Evolutionary conservation across 2,797 vertebrate species (phyloP), one percentile per base, ranked within the genome.

Genomic region (Acridotheres tristis): DNA sequence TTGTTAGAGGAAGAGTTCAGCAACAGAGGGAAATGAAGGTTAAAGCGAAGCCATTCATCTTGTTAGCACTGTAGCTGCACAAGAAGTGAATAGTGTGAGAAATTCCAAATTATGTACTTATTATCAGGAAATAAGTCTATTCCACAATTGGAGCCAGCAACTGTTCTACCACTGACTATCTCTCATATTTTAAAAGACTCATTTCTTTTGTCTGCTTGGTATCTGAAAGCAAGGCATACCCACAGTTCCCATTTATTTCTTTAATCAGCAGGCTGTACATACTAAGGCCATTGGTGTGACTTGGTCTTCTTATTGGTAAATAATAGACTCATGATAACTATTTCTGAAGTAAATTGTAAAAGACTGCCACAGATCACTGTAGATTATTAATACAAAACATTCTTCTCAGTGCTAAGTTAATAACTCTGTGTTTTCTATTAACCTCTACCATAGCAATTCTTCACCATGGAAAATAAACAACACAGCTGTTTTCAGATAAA

Each of bases 301-400:
- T 76, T 9, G 0, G 38, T 77, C 40, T 74, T 85, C 67, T 85
- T 59, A 76, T 12, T 10, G 1, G 25, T 48, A 75, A 79, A 90
- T 79, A 79, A 48, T 27, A 81, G 73, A 76, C 11, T 58, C 16
- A 21, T 9, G 23, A 34, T 34, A 76, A 81, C 69, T 72, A 38
- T 72, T 85, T 83, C 76, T 69, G 54, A 76, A 91, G 74, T 54
- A 13, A 65, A 5, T 84, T 6, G 3, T 59, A 27, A 67, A 80
- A 92, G 30, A 78, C 29, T 72, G 58, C 20, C 22, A 75, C 2
- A 1, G 57, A 91, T 86, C 36, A 61, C 42, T 58, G 63, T 21
- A 84, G 71, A 63, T 84, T 82, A 63, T 84, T 82, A 90, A 57
- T 57, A 67, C 32, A 88, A 90, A 90, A 79, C 45, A 79, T 88